These are phyloP conservation scores for Chunga burmeisteri DNA, from an alignment of 2,113 vertebrate genomes.

Conservation along the genomic window DNA sequence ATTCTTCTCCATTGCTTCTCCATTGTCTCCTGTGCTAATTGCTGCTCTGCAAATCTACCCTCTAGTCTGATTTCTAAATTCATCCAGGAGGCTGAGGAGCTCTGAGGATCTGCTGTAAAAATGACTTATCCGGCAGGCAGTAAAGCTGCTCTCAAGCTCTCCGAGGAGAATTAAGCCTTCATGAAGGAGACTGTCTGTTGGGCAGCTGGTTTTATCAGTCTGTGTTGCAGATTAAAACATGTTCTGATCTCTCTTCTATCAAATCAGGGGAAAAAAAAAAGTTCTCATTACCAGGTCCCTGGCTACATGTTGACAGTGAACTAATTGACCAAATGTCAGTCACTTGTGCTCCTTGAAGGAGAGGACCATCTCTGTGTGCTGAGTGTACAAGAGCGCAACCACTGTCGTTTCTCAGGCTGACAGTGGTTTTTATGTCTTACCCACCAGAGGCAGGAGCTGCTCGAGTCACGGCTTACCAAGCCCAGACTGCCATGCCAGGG, in stretches of 20 bases:
- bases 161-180: not conserved
- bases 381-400: not conserved
- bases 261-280: not conserved
- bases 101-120: constrained; percentile 10
- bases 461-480: fast-evolving
- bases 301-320: not conserved
- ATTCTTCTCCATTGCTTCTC: not conserved
- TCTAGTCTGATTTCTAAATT: constrained; percentile 36
- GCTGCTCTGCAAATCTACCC: not conserved
- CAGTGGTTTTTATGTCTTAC: not conserved
- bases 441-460: not conserved
- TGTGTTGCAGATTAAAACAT: constrained; percentile 18
- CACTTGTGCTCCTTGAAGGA: not conserved
- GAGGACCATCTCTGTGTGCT: not conserved
- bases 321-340: not conserved
- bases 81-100: constrained; percentile 34
- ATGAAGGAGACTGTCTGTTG: not conserved
- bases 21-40: not conserved
- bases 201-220: constrained; percentile 38
- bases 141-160: not conserved
- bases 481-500: not conserved
- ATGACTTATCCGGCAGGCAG: not conserved
- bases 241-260: not conserved
- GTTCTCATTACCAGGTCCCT: not conserved
- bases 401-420: not conserved